Evolutionary conservation across 2,113 vertebrate genomes (phyloP), one percentile per base, ranked within the genome.

Genomic region (Laterallus jamaicensis): DNA sequence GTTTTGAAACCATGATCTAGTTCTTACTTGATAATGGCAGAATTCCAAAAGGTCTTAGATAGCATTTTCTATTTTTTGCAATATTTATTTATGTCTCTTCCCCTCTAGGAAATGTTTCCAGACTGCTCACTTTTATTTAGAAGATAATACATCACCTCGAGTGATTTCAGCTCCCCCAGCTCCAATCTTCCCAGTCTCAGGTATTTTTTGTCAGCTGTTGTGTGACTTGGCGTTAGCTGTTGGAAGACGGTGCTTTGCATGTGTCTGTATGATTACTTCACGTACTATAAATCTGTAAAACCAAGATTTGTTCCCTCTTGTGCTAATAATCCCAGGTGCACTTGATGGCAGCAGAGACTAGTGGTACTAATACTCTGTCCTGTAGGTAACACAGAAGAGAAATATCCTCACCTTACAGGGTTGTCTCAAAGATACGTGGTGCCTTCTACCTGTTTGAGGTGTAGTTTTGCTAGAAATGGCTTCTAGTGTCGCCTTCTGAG

Each of bases 81-180:
- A 42, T 64, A 74, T 91, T 83, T 62, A 77, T 85, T 60, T 22
- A n/a, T 92, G 11, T 82, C 81, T 95, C 93, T 97, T 90, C 82
- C n/a, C 83, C 89, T 96, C 31, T 95, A 99, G 99, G 96, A 98
- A 99, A 86, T 99, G 99, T 96, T 99, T 99, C 97, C 99, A 99
- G 98, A 99, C 99, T 9, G 99, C 99, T 91, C 99, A 99, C 90
- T 99, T 99, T 97, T 99, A 99, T 97, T 98, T 99, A 83, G 98
- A 99, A 62, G 99, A 99, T 88, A 99, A 96, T 86, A 98, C 98
- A 1, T 99, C 99, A 16, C 98, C 99, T 68, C 97, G 98, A 95
- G 99, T 99, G 68, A 99, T 99, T 94, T 96, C 98, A 50, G 96
- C 98, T 68, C 97, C 98, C 15, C 96, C 98, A 54, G 98, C 99